A percentile compares a stretch with the other conserved stretches of the same genome.
Conservation (phyloP, 2,113 vertebrate genomes). For the Ciconia stormi region DNA sequence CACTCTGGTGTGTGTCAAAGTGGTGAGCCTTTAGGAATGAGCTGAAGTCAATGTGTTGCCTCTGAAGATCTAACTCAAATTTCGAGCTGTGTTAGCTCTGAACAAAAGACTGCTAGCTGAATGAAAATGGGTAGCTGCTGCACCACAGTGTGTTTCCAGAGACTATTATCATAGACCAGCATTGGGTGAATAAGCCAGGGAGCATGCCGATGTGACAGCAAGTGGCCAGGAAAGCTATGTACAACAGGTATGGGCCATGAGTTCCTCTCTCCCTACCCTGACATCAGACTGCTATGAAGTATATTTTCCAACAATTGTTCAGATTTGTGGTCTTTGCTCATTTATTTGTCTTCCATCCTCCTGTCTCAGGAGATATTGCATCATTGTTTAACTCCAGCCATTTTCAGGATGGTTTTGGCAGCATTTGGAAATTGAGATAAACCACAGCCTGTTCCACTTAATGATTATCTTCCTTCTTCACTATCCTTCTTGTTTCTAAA, state of each 20-base stretch:
- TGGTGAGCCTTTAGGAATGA: neutral
- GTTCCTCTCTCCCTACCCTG: neutral
- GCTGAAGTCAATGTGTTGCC: neutral
- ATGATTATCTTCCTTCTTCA: neutral
- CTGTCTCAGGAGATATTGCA: neutral
- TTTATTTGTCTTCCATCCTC: neutral
- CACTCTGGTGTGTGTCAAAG: neutral
- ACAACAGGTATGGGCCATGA: rapidly evolving
- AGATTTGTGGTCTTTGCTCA: neutral
- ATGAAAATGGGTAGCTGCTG: neutral
- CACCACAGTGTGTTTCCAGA: neutral
- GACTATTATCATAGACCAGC: neutral
- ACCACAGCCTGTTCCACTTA: neutral
- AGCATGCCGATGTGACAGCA: neutral
- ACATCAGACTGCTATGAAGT: neutral
- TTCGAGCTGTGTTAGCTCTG: neutral
- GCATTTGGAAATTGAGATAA: neutral
- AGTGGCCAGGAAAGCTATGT: neutral
- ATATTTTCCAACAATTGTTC: neutral
- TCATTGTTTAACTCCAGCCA: neutral
- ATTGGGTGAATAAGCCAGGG: neutral
- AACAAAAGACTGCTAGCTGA: neutral
- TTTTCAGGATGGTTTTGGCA: neutral
- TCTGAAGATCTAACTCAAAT: neutral
- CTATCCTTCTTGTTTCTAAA: neutral